Conservation (phyloP, 2,797 vertebrate species). For the Thamnophis elegans region DNA sequence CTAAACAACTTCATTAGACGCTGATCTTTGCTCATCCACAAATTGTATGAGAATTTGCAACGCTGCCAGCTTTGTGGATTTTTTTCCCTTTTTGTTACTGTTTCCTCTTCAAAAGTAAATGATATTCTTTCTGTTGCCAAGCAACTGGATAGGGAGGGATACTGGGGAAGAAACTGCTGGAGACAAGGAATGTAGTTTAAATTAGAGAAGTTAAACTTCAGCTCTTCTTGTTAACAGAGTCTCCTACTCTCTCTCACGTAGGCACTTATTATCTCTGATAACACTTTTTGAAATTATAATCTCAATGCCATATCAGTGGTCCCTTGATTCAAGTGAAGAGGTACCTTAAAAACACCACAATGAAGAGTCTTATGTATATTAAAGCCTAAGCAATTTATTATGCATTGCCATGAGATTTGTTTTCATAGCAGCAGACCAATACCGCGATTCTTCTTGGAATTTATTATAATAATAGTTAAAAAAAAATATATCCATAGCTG, state of each 20-base stretch:
- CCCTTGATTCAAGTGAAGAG: slow-evolving; percentile 3
- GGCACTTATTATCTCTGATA: slow-evolving; percentile 35
- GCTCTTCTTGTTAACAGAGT: slow-evolving; percentile 24
- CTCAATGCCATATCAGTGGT: slow-evolving; percentile 26
- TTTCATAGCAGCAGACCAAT: neutral
- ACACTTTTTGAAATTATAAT: slow-evolving; percentile 1
- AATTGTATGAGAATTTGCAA: slow-evolving; percentile 59
- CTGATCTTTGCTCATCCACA: slow-evolving; percentile 57
- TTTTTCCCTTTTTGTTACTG: slow-evolving; percentile 53
- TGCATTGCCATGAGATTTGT: neutral
- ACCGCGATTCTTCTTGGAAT: neutral
- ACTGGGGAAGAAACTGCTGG: neutral
- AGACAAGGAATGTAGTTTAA: slow-evolving; percentile 14
- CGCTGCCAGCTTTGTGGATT: slow-evolving; percentile 57
- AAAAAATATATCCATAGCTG: neutral
- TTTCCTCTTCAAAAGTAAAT: slow-evolving; percentile 66
- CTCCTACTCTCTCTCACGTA: slow-evolving; percentile 13
- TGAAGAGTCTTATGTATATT: neutral
- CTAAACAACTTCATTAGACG: slow-evolving; percentile 72
- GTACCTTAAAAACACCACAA: neutral
- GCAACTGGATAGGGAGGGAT: slow-evolving; percentile 33
- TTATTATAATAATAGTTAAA: slow-evolving; percentile 6
- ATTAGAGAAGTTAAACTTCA: slow-evolving; percentile 16
- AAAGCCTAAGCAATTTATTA: neutral
- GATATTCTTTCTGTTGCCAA: slow-evolving; percentile 56